Evolutionary conservation across 2,888 invertebrate genomes (phyloP), one percentile per base, ranked within the genome.

Genomic region (Lasioglossum leucozonium): DNA sequence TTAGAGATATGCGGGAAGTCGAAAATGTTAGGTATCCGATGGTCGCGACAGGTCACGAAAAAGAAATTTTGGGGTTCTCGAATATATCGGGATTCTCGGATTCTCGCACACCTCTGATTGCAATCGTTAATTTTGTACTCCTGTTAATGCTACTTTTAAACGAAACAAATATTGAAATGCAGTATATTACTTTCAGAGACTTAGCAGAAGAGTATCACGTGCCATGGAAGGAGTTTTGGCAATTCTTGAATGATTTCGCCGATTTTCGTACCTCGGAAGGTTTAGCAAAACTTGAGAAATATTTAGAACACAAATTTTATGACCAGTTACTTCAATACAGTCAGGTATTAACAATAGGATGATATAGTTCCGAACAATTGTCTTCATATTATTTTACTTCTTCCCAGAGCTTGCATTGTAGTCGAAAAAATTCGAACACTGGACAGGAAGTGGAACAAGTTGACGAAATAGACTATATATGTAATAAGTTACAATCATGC

Each of bases 201-300:
- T 94, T 97, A 87, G 98, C 98, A 0, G 96, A 96, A 87, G 96
- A 97, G 94, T 96, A 97, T 94, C 96, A 97, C 78, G 96, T 98
- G 0, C 96, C 96, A 16, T 99, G 99, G 99, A 97, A 97, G 85
- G 99, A 99, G 93, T 98, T 98, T 95, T 99, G 99, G 99, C 97
- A 97, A 10, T 99, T 99, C 94, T 95, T 99, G 22, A 97, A 97
- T 90, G 96, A 96, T 2, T 98, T 98, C 94, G 96, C 97, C 0
- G 97, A 99, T 94, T 96, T 99, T 10, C 95, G 97, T 0, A 96
- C 97, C 0, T 93, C 95, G 0, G 97, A 97, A 79, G 99, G 99
- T 0, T 95, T 99, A 13, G 92, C 95, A 0, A 95, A 97, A 67
- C 95, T 99, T 16, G 99, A 99, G 94, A 96, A 96, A 71, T 97